Evolutionary conservation across 2,113 vertebrate species (phyloP).

Genomic region (Hipposideros armiger): DNA sequence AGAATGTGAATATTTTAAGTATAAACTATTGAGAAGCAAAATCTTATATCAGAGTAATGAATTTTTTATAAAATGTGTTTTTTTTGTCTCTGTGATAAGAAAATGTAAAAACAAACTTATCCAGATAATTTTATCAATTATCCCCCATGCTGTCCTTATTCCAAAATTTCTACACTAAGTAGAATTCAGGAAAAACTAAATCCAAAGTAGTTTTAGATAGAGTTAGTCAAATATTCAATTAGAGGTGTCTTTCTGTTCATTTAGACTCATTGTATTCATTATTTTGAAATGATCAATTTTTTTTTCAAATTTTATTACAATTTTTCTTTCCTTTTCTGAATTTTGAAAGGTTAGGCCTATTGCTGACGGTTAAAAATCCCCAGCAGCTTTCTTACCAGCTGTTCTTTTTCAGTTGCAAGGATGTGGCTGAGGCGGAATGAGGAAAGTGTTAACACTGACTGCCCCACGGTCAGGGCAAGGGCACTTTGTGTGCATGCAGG

Average conservation of each 20-base stretch:
- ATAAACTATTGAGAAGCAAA: not conserved
- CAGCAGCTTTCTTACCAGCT: conserved; percentile 56
- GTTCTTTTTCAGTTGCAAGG: conserved; percentile 54
- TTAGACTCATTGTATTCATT: not conserved
- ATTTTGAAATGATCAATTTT: not conserved
- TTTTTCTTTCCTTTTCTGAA: conserved; percentile 46
- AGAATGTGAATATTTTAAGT: not conserved
- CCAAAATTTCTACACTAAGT: not conserved
- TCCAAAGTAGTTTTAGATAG: not conserved
- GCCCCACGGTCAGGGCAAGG: not conserved
- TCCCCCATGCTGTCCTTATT: not conserved
- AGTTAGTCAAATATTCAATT: not conserved
- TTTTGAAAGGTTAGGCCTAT: conserved; percentile 64
- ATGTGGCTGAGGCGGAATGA: conserved; percentile 31
- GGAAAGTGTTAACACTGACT: not conserved
- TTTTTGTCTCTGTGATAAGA: not conserved
- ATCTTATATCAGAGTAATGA: not conserved
- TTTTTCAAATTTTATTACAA: not conserved
- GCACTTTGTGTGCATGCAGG: not conserved
- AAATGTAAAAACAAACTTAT: conserved; percentile 42
- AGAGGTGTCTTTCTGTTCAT: not conserved
- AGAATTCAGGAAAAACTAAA: conserved; percentile 17
- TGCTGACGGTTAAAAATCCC: conserved; percentile 70
- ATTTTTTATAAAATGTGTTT: not conserved
- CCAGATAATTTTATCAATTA: not conserved